These are phyloP conservation scores for Triplophysa rosa DNA, from an alignment of 2,113 vertebrate genomes.

Conservation along the genomic window DNA sequence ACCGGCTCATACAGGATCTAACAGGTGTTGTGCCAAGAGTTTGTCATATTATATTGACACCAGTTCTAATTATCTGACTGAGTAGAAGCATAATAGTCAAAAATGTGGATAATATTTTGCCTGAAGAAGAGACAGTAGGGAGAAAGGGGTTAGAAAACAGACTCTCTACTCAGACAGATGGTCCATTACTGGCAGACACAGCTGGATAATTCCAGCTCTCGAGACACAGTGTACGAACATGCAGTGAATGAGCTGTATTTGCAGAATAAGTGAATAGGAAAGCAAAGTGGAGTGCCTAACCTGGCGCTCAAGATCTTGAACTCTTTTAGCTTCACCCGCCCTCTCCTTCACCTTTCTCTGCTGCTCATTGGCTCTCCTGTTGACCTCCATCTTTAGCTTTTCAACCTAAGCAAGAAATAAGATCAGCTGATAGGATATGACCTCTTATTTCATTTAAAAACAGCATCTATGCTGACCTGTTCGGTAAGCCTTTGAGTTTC, in stretches of 20 bases:
- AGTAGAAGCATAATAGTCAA: neutral
- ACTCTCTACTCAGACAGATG: neutral
- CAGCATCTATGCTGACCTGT: constrained; percentile 70
- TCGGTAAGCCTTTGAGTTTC: constrained; percentile 82
- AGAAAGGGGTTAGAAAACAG: constrained; percentile 32
- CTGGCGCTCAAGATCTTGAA: constrained; percentile 88
- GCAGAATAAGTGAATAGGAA: neutral
- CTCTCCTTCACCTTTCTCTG: constrained; percentile 79
- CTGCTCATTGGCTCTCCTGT: constrained; percentile 71
- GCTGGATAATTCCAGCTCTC: constrained; percentile 1
- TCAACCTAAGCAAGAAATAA: constrained; percentile 70
- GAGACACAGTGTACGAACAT: neutral
- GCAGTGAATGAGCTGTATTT: constrained; percentile 7
- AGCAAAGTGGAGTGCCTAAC: constrained; percentile 61
- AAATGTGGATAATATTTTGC: neutral
- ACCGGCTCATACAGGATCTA: neutral
- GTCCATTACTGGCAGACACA: neutral
- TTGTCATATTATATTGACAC: neutral
- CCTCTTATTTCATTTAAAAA: neutral
- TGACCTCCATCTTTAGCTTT: constrained; percentile 79
- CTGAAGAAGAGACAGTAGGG: neutral
- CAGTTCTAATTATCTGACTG: neutral
- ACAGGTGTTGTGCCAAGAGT: neutral
- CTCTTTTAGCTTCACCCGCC: constrained; percentile 80
- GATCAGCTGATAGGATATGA: too few relatives aligned